Conservation (phyloP, 2,888 invertebrate species). For the Torymus tubicola region DNA sequence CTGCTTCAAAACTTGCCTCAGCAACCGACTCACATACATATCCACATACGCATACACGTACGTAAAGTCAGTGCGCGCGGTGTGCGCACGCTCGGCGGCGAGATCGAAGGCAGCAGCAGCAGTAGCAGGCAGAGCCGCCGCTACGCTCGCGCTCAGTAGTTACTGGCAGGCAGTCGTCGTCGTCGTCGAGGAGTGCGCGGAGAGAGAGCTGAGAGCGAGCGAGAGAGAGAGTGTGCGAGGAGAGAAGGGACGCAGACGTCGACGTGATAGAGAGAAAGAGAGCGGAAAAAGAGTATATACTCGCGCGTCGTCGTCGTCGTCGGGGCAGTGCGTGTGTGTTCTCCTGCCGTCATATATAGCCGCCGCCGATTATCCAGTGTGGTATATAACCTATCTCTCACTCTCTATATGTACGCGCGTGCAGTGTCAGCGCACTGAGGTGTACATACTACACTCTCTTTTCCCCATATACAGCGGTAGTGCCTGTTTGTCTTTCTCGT, state of each 20-base stretch:
- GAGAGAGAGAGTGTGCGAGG: neutral
- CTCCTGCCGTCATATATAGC: neutral
- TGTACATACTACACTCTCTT: neutral
- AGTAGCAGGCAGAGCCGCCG: neutral
- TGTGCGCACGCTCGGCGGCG: conserved; percentile 54
- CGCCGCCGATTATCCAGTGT: neutral
- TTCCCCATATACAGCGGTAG: neutral
- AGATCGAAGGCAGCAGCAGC: conserved; percentile 38
- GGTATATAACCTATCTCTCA: neutral
- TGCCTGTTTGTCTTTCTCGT: neutral
- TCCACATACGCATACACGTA: neutral
- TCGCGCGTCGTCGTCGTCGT: conserved; percentile 38
- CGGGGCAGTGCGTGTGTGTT: conserved; percentile 16
- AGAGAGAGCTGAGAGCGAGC: conserved; percentile 32
- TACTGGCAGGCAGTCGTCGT: conserved; percentile 6
- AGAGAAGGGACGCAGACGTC: no score
- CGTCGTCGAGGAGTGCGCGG: conserved; percentile 36
- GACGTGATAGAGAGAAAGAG: neutral
- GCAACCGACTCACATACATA: neutral
- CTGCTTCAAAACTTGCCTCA: no score
- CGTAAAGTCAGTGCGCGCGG: conserved; percentile 13
- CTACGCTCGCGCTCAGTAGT: conserved; percentile 13
- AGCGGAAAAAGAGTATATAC: neutral
- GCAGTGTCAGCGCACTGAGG: neutral
- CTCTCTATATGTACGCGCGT: neutral